These are phyloP conservation scores for Portevinia maculata DNA, from an alignment of 2,888 invertebrate species.

Conservation along the genomic window DNA sequence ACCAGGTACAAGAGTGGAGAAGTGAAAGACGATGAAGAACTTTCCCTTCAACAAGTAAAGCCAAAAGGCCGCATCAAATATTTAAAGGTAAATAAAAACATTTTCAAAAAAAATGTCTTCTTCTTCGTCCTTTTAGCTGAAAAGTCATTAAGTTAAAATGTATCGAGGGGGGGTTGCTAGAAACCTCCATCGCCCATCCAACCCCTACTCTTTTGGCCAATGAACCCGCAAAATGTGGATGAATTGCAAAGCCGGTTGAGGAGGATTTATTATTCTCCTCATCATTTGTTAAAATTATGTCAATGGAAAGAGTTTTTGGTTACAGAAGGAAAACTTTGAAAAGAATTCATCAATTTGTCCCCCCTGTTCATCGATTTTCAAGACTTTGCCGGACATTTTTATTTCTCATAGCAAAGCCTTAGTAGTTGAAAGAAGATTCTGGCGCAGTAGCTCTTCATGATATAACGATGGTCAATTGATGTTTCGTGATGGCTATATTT, in stretches of 20 bases:
- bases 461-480: constrained; percentile 66
- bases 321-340: constrained; percentile 4
- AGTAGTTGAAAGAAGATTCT: constrained; percentile 1
- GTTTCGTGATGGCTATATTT: constrained; percentile 55
- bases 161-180: constrained; percentile 36
- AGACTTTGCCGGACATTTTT: constrained; percentile 13
- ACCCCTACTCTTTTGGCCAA: constrained; percentile 62
- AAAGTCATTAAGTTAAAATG: constrained; percentile 74
- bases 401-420: constrained; percentile 6
- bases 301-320: constrained; percentile 61
- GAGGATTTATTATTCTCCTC: constrained; percentile 8
- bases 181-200: background rate
- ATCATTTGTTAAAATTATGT: constrained; percentile 46
- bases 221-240: constrained; percentile 67
- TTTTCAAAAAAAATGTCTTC: constrained; percentile 20
- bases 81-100: constrained; percentile 68
- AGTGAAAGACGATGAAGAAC: background rate
- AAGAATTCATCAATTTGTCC: constrained; percentile 50
- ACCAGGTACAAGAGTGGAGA: background rate
- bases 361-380: constrained; percentile 58
- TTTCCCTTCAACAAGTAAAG: background rate
- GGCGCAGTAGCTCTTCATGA: constrained; percentile 3
- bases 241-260: constrained; percentile 66
- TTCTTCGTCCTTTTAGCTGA: constrained; percentile 57
- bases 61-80: constrained; percentile 65